Conservation (phyloP, 1,140 invertebrate species). For the Bacillus rossius region DNA sequence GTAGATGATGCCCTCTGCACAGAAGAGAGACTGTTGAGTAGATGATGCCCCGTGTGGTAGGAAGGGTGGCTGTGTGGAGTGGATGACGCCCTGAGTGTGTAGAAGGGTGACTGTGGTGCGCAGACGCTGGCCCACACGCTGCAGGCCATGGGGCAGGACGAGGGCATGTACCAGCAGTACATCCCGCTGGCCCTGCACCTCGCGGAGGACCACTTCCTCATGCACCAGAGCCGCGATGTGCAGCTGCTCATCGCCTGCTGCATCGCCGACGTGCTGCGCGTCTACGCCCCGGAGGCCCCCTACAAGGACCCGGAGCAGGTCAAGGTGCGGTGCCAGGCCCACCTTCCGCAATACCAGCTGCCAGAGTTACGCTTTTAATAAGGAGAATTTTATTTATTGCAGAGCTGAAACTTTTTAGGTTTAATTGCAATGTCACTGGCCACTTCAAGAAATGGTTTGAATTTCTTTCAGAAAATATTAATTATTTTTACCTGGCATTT, state of each 20-base stretch:
- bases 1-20: too few relatives aligned
- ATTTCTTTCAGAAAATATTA: too few relatives aligned
- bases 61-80: too few relatives aligned
- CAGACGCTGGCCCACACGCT: conserved; percentile 87
- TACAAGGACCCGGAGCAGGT: conserved; percentile 94
- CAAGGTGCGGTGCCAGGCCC: conserved; percentile 47
- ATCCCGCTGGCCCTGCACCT: conserved; percentile 90
- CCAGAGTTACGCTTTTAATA: not conserved
- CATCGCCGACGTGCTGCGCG: conserved; percentile 92
- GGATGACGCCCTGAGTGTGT: too few relatives aligned
- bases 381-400: too few relatives aligned
- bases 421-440: too few relatives aligned
- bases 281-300: conserved; percentile 98
- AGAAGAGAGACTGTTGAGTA: too few relatives aligned
- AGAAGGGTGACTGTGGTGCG: too few relatives aligned
- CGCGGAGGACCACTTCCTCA: conserved; percentile 88
- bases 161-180: conserved; percentile 90
- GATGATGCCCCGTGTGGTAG: too few relatives aligned
- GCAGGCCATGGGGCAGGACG: conserved; percentile 95
- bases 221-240: conserved; percentile 88
- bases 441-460: too few relatives aligned
- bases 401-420: too few relatives aligned
- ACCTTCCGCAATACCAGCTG: not conserved
- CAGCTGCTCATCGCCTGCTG: conserved; percentile 93
- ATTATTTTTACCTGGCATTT: too few relatives aligned